Percentiles rank a stretch among this genome's conserved stretches.
phyloP scores from a whole-genome alignment of 2,113 vertebrate species.

The Crypturellus undulatus region DNA sequence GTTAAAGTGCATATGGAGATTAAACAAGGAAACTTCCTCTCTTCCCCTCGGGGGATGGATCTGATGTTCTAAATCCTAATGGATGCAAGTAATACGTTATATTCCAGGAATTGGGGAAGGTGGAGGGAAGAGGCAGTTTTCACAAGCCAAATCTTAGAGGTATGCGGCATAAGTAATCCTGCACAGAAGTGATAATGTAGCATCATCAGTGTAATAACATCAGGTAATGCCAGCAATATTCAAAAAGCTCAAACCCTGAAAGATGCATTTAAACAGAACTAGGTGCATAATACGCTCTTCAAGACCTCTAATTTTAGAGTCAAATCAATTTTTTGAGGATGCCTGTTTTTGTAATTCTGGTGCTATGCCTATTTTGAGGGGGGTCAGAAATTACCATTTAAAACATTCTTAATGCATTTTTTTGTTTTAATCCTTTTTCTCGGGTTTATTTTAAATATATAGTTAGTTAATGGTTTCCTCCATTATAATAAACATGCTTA shows the following conservation, averaged over 20 bases:
- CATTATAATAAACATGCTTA: neutral
- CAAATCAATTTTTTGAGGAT: neutral
- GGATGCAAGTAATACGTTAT: neutral
- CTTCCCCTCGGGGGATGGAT: neutral
- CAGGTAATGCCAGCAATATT: too few species aligned
- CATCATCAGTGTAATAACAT: too few species aligned
- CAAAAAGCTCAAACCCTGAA: neutral
- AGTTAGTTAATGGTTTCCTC: neutral
- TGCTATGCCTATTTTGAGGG: neutral
- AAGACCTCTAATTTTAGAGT: neutral
- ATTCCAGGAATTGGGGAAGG: neutral
- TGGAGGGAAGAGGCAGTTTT: neutral
- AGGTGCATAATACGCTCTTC: neutral
- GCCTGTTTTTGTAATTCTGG: neutral
- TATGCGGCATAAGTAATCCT: neutral
- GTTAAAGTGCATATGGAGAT: neutral
- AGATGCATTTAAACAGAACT: neutral
- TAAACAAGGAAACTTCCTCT: neutral
- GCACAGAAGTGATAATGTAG: neutral
- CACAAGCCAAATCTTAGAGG: neutral
- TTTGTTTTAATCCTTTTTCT: neutral
- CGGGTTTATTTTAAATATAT: neutral
- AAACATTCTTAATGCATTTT: neutral
- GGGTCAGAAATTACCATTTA: too few species aligned
- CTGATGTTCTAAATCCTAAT: neutral